Evolutionary conservation across 2,797 vertebrate species (phyloP).

Genomic region (Ceryle rudis): DNA sequence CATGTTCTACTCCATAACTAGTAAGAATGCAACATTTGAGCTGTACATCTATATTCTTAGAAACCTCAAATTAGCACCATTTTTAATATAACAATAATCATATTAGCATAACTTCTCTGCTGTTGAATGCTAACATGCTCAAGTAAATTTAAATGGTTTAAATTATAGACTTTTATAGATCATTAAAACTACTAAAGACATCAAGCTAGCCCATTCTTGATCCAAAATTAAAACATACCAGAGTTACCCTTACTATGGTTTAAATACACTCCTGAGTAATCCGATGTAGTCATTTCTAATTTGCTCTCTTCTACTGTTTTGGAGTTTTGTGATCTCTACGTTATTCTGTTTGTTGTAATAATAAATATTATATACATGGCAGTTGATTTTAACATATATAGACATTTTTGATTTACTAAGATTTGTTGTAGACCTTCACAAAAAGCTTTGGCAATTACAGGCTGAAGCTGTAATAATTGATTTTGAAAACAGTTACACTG

Average conservation of each 20-base stretch:
- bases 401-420: not conserved
- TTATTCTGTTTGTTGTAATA: not conserved
- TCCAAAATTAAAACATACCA: not conserved
- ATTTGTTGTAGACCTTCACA: not conserved
- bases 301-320: not conserved
- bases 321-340: not conserved
- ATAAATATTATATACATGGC: not conserved
- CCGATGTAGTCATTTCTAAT: not conserved
- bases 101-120: conserved; percentile 49
- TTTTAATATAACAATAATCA: conserved; percentile 67
- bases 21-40: conserved; percentile 13
- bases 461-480: not conserved
- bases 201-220: not conserved
- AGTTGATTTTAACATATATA: not conserved
- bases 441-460: not conserved
- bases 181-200: not conserved
- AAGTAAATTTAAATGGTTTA: conserved; percentile 37
- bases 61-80: conserved; percentile 47
- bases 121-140: conserved; percentile 8
- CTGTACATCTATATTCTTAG: conserved; percentile 20
- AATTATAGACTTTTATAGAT: conserved; percentile 34
- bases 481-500: not conserved
- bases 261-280: not conserved
- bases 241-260: not conserved
- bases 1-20: conserved; percentile 21